Conservation (phyloP, 2,113 vertebrate species). For the Morone saxatilis region DNA sequence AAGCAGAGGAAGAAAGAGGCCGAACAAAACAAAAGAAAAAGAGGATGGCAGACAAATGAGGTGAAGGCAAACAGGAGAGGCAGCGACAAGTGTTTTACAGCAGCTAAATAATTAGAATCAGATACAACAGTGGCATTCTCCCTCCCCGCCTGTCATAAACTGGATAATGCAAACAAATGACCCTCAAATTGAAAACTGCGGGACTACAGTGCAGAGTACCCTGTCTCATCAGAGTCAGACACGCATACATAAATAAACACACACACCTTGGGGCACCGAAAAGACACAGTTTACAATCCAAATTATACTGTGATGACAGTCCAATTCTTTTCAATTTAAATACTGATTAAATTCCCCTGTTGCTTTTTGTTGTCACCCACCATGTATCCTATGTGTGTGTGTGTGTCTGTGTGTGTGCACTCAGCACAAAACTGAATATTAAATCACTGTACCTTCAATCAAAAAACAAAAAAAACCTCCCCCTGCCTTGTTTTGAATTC, state of each 20-base stretch:
- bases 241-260: constrained; percentile 6
- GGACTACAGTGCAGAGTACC: constrained; percentile 39
- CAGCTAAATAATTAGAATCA: constrained; percentile 75
- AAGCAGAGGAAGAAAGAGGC: not conserved
- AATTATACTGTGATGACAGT: constrained; percentile 64
- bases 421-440: constrained; percentile 34
- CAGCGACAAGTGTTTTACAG: constrained; percentile 65
- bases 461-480: constrained; percentile 25
- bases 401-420: not conserved
- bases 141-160: constrained; percentile 66
- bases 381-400: not conserved
- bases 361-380: constrained; percentile 41
- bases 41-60: constrained; percentile 50
- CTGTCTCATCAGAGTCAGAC: constrained; percentile 26
- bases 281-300: constrained; percentile 57
- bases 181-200: constrained; percentile 63
- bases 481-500: constrained; percentile 33
- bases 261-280: constrained; percentile 19
- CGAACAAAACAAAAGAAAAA: not conserved
- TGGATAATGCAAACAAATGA: constrained; percentile 76
- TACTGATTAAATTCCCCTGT: constrained; percentile 60
- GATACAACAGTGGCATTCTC: constrained; percentile 61
- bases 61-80: constrained; percentile 51
- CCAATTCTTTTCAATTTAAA: constrained; percentile 70
- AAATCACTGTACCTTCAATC: constrained; percentile 51